These are phyloP conservation scores for Drosophila aff. DNA, from an alignment of 1,140 invertebrate genomes.

Conservation along the genomic window DNA sequence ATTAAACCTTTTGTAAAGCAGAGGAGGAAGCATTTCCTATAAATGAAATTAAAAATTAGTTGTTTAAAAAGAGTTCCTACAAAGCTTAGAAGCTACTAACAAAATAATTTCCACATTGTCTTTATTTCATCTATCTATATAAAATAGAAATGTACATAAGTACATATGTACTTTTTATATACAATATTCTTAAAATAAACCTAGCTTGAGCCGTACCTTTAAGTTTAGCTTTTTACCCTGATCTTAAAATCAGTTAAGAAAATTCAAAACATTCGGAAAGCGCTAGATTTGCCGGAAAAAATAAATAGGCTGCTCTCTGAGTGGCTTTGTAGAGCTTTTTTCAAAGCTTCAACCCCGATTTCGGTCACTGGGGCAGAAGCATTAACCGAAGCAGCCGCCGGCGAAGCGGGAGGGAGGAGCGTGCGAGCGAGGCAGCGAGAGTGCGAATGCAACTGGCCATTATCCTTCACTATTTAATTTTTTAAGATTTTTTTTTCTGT, in stretches of 20 bases:
- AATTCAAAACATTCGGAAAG: not conserved
- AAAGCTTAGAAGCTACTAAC: too few relatives aligned
- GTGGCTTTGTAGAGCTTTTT: slow-evolving; percentile 35
- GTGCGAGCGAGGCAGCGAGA: slow-evolving; percentile 2
- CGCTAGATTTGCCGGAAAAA: slow-evolving; percentile 4
- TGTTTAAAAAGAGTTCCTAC: not conserved
- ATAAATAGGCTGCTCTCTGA: not conserved
- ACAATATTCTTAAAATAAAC: too few relatives aligned
- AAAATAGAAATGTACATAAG: too few relatives aligned
- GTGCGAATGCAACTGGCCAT: slow-evolving; percentile 26
- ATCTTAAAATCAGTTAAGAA: not conserved
- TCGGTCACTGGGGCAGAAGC: slow-evolving; percentile 62
- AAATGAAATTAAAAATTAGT: not conserved
- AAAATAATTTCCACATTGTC: too few relatives aligned
- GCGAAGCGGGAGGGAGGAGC: not conserved
- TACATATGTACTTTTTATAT: too few relatives aligned
- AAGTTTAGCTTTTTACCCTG: too few relatives aligned
- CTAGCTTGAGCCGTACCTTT: too few relatives aligned
- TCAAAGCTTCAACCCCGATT: slow-evolving; percentile 48
- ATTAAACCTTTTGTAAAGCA: not conserved
- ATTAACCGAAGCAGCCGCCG: not conserved
- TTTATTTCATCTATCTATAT: too few relatives aligned
- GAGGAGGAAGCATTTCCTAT: not conserved
- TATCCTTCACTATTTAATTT: slow-evolving; percentile 62
- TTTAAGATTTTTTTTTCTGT: slow-evolving; percentile 13